Percentiles rank a stretch among this genome's conserved stretches.
Evolutionary conservation across 2,888 invertebrate species (phyloP).

Genomic region (Dynastes maya): DNA sequence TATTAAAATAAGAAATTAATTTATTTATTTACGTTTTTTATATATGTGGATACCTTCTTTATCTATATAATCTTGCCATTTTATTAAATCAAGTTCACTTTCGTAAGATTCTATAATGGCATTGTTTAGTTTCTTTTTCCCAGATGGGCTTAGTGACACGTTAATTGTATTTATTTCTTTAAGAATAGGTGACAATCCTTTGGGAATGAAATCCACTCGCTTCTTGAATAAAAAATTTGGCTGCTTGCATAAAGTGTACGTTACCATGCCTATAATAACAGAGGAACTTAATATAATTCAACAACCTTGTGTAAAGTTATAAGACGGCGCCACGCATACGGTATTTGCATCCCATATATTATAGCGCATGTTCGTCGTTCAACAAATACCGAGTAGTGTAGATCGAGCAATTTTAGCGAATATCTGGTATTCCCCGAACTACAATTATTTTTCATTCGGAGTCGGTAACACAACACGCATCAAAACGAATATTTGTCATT

Average conservation of each 20-base stretch:
- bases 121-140: constrained; percentile 63
- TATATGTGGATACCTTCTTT: constrained; percentile 58
- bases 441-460: no score
- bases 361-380: background rate
- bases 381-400: no score
- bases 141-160: constrained; percentile 62
- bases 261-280: constrained; percentile 60
- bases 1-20: constrained; percentile 55
- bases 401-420: no score
- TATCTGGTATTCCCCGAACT: no score
- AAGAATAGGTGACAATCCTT: constrained; percentile 76
- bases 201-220: constrained; percentile 73
- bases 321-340: background rate
- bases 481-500: no score
- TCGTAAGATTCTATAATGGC: constrained; percentile 65
- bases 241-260: constrained; percentile 53
- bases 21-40: background rate
- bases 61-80: constrained; percentile 66
- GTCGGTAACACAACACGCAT: no score
- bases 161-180: constrained; percentile 64
- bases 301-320: no score
- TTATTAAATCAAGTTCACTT: constrained; percentile 64
- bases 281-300: no score
- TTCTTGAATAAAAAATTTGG: constrained; percentile 68
- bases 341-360: background rate